phyloP scores from a whole-genome alignment of 2,797 vertebrate genomes.

The Enteromius argenteus region DNA sequence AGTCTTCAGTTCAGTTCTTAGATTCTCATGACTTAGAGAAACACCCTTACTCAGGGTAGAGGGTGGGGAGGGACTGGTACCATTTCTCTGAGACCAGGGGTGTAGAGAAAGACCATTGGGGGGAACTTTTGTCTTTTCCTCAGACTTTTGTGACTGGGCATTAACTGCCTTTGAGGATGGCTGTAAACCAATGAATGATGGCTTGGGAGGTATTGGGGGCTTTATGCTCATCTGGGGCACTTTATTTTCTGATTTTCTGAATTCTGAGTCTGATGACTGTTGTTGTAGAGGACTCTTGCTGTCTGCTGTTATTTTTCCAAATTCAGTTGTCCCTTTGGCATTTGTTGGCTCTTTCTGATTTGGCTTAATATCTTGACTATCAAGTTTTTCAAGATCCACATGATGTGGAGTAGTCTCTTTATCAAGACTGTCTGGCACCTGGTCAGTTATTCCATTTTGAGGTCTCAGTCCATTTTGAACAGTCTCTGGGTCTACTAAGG shows the following conservation, averaged over 20 bases:
- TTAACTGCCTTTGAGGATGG: constrained; percentile 62
- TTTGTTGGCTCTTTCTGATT: constrained; percentile 28
- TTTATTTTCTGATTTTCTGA: constrained; percentile 25
- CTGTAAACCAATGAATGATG: constrained; percentile 66
- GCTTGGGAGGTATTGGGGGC: constrained; percentile 75
- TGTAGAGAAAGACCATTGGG: constrained; percentile 73
- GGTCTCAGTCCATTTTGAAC: constrained; percentile 59
- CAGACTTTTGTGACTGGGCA: constrained; percentile 40
- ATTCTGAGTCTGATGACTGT: constrained; percentile 29
- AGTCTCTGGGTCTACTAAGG: constrained; percentile 18
- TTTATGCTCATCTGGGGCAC: constrained; percentile 1
- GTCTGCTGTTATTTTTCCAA: constrained; percentile 18
- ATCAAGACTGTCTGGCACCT: constrained; percentile 16
- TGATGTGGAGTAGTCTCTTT: constrained; percentile 57
- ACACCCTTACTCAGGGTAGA: constrained; percentile 71
- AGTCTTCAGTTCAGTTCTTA: constrained; percentile 76
- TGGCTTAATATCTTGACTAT: constrained; percentile 27
- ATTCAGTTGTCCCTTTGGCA: background rate
- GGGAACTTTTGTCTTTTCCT: constrained; percentile 49
- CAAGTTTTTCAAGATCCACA: constrained; percentile 56
- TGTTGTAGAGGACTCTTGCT: background rate
- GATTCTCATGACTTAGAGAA: constrained; percentile 82
- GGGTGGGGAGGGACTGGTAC: constrained; percentile 72
- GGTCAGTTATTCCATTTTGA: constrained; percentile 57
- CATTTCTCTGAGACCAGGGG: constrained; percentile 79